Conservation (phyloP, 2,797 vertebrate genomes). For the Gobionotothen gibberifrons region DNA sequence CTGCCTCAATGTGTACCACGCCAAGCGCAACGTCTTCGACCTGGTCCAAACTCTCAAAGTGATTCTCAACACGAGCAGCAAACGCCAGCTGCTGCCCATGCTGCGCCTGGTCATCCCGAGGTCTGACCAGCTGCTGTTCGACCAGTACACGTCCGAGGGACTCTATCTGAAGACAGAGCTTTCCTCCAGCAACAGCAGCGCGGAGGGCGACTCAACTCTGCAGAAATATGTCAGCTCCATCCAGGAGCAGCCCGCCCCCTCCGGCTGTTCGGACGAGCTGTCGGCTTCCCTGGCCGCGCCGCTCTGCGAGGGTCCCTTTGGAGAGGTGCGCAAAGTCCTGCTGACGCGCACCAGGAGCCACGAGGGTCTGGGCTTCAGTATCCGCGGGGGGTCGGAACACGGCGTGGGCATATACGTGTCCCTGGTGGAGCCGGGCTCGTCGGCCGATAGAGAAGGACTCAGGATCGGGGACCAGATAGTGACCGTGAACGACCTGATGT, state of each 20-base stretch:
- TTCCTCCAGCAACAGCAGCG: constrained; percentile 59
- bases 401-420: constrained; percentile 96
- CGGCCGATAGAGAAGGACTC: constrained; percentile 92
- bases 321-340: constrained; percentile 87
- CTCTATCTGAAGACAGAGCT: constrained; percentile 86
- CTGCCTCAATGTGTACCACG: constrained; percentile 94
- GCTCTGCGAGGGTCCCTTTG: constrained; percentile 37
- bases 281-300: neutral
- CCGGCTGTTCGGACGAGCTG: constrained; percentile 57
- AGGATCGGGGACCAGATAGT: constrained; percentile 95
- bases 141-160: constrained; percentile 95
- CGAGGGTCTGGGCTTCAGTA: constrained; percentile 95
- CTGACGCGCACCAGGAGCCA: constrained; percentile 90
- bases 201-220: constrained; percentile 48
- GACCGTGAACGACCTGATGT: constrained; percentile 88
- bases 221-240: constrained; percentile 57
- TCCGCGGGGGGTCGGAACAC: constrained; percentile 94
- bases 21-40: constrained; percentile 95
- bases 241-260: constrained; percentile 56
- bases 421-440: constrained; percentile 92
- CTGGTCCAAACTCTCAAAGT: constrained; percentile 92
- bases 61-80: constrained; percentile 88
- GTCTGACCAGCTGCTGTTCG: constrained; percentile 95
- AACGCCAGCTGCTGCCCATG: constrained; percentile 93
- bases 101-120: constrained; percentile 94